phyloP scores from a whole-genome alignment of 2,888 invertebrate genomes.

The Pseudolycoriella hygida region DNA sequence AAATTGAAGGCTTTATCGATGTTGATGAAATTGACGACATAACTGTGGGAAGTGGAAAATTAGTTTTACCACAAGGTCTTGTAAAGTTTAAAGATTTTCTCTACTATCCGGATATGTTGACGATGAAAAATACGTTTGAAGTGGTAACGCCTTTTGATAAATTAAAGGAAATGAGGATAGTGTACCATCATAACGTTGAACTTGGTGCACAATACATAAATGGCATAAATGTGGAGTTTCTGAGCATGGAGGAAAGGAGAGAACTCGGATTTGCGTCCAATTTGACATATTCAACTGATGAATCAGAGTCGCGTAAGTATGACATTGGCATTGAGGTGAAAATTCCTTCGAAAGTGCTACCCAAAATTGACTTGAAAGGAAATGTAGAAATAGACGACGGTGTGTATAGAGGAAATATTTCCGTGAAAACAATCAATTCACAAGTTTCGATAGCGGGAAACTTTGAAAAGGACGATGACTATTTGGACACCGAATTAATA shows the following conservation, averaged over 20 bases:
- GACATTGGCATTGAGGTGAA: constrained; percentile 31
- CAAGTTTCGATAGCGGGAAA: constrained; percentile 31
- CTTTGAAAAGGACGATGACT: constrained; percentile 40
- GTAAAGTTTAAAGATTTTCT: constrained; percentile 38
- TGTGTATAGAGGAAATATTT: constrained; percentile 33
- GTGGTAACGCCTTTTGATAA: constrained; percentile 35
- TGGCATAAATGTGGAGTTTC: constrained; percentile 27
- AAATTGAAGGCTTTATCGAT: constrained; percentile 35
- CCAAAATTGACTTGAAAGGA: constrained; percentile 29
- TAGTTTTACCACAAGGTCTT: constrained; percentile 35
- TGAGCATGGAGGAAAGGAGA: constrained; percentile 28
- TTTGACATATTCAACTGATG: constrained; percentile 25
- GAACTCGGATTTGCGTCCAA: constrained; percentile 28
- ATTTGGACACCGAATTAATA: constrained; percentile 40
- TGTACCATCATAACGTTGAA: constrained; percentile 31
- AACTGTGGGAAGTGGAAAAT: constrained; percentile 30
- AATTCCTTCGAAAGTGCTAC: constrained; percentile 35
- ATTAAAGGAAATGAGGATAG: constrained; percentile 30
- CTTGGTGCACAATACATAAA: constrained; percentile 30
- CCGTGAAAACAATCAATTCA: constrained; percentile 31
- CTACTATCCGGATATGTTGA: constrained; percentile 30
- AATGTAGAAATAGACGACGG: constrained; percentile 32
- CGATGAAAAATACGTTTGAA: constrained; percentile 37
- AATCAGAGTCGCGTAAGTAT: constrained; percentile 28
- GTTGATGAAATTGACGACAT: constrained; percentile 32